Conservation (phyloP, 2,797 vertebrate species). For the Poecilia gillii region DNA sequence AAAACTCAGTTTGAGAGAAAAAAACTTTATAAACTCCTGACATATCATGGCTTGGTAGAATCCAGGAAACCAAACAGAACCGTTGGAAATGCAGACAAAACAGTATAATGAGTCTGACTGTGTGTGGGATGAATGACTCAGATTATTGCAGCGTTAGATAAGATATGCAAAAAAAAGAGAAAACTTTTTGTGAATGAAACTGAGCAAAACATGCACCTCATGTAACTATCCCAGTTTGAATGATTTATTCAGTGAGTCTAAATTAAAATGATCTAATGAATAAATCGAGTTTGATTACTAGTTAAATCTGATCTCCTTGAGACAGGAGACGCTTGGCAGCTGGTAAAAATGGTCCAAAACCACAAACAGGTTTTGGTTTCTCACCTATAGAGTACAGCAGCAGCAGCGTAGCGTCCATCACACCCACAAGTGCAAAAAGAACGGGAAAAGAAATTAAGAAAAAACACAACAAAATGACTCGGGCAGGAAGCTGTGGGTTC, state of each 20-base stretch:
- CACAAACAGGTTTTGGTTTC: not conserved
- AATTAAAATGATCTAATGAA: not conserved
- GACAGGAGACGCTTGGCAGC: too few relatives aligned
- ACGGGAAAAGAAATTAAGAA: not conserved
- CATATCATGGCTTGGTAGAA: not conserved
- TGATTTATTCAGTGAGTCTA: not conserved
- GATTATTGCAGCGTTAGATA: not conserved
- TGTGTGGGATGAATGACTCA: constrained; percentile 2
- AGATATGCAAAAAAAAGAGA: not conserved
- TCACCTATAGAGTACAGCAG: not conserved
- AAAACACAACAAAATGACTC: not conserved
- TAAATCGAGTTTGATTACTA: too few relatives aligned
- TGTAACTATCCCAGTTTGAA: not conserved
- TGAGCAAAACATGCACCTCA: not conserved
- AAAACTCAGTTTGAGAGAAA: not conserved
- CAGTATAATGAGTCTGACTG: not conserved
- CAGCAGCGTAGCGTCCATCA: not conserved
- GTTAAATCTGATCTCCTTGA: too few relatives aligned
- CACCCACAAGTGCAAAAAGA: not conserved
- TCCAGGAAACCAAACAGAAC: not conserved
- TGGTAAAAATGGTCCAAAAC: not conserved
- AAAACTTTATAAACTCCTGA: constrained; percentile 3
- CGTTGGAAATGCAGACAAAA: not conserved
- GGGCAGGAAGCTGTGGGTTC: not conserved
- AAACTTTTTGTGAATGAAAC: not conserved